Evolutionary conservation across 2,888 invertebrate genomes (phyloP), one percentile per base, ranked within the genome.

Genomic region (Eupeodes latifasciatus): DNA sequence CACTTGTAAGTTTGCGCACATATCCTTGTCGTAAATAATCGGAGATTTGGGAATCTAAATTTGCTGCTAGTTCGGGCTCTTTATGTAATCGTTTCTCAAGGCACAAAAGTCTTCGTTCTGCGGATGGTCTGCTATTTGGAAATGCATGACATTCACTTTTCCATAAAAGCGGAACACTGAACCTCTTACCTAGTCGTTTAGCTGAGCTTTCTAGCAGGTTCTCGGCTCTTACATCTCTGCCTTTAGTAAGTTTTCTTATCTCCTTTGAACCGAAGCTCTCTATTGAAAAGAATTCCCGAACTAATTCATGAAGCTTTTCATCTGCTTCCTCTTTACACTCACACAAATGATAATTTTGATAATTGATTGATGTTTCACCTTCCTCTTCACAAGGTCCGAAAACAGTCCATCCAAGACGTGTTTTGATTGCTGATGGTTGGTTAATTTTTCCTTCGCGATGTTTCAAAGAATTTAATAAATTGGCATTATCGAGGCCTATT

Each of bases 1-100:
- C 67, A 14, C 51, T 57, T 19, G 76, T 57, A 14, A 89, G 67
- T 62, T 85, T 84, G 12, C 84, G 64, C 7, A 83, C 83, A 19
- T 19, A 19, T 19, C 19, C 19, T 19, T 19, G 19, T 19, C 19
- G 19, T 19, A 19, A 19, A 19, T 85, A 90, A 16, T 89, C 77
- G n/a, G 61, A 11, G 7, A 90, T 51, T 51, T 89, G 66, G 7
- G 67, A 14, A 6, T 75, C 75, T 19, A 81, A 84, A 47, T 74
- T 75, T 19, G 12, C 66, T 72, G 14, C 77, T 12, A 82, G 81
- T 6, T 62, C 84, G 5, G 85, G 49, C 64, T 77, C 49, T 40
- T 61, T 51, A 5, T 47, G 12, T 76, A 81, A 5, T 59, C 85
- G 66, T 11, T 40, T 74, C 49, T 74, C 74, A 10, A 80, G 49